phyloP scores from a whole-genome alignment of 2,888 invertebrate genomes.

The Sminthurides aquaticus region DNA sequence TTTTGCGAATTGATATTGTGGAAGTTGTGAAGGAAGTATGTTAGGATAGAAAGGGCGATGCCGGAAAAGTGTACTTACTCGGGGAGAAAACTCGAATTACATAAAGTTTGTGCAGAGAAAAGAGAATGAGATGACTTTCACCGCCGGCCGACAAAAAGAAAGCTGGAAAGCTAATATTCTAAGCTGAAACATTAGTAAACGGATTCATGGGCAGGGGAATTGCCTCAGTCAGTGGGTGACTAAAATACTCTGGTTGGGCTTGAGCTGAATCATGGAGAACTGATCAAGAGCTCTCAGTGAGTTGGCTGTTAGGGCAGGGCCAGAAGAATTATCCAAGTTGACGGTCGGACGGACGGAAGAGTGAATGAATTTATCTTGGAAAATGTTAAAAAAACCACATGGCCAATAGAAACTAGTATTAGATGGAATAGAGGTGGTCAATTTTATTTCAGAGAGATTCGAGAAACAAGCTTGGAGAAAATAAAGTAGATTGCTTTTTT shows the following conservation, averaged over 20 bases:
- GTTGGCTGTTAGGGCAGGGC: no score
- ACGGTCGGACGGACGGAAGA: no score
- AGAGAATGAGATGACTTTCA: no score
- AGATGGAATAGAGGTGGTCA: not conserved
- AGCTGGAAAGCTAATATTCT: no score
- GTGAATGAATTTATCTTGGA: not conserved
- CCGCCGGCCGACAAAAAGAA: no score
- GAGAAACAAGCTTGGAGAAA: no score
- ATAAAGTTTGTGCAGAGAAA: no score
- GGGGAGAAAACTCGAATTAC: not conserved
- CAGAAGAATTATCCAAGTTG: no score
- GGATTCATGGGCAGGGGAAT: not conserved
- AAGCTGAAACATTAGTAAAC: no score
- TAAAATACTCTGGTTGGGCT: not conserved
- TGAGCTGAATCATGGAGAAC: no score
- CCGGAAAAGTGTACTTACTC: not conserved
- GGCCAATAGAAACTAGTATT: not conserved
- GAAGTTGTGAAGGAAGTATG: constrained; percentile 26
- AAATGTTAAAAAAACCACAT: not conserved
- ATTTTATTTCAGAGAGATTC: not conserved
- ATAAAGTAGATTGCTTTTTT: no score
- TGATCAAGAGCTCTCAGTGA: no score
- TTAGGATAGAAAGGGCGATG: not conserved
- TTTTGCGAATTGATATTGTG: constrained; percentile 42
- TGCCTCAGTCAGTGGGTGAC: not conserved